A percentile compares a stretch with the other conserved stretches of the same genome.
These are phyloP conservation scores for Clarias gariepinus DNA, from an alignment of 2,113 vertebrate species.

Conservation along the genomic window DNA sequence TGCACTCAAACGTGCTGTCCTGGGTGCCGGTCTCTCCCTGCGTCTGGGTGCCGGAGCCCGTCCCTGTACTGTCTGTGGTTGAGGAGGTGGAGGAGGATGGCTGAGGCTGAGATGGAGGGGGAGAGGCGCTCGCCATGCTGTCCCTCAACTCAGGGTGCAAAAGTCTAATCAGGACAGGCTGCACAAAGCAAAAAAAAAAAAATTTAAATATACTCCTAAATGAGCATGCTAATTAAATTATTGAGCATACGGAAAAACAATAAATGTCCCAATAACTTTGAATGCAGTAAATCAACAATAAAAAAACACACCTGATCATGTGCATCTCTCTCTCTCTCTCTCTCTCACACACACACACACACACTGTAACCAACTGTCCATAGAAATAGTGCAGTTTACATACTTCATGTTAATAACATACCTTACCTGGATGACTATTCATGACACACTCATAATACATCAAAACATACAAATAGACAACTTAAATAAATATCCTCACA, in stretches of 20 bases:
- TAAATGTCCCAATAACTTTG: neutral
- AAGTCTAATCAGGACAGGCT: neutral
- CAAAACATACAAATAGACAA: neutral
- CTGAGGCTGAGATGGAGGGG: slow-evolving; percentile 32
- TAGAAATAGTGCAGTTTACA: neutral
- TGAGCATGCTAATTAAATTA: neutral
- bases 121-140: slow-evolving; percentile 85
- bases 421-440: neutral
- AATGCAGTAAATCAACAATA: neutral
- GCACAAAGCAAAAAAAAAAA: slow-evolving; percentile 13
- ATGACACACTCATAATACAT: neutral
- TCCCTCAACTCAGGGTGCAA: slow-evolving; percentile 31
- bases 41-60: slow-evolving; percentile 68
- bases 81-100: slow-evolving; percentile 70
- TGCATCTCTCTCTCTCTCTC: neutral
- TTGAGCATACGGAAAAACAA: neutral
- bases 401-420: neutral
- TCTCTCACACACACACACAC: neutral
- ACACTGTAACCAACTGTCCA: neutral
- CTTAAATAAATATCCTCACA: neutral
- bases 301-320: neutral
- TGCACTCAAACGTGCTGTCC: slow-evolving; percentile 98
- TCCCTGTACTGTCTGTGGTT: slow-evolving; percentile 72
- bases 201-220: neutral
- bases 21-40: slow-evolving; percentile 79